Percentiles rank a stretch among this genome's conserved stretches.
These are phyloP conservation scores for Pomacea maculata DNA, from an alignment of 1,140 invertebrate species.

Conservation along the genomic window DNA sequence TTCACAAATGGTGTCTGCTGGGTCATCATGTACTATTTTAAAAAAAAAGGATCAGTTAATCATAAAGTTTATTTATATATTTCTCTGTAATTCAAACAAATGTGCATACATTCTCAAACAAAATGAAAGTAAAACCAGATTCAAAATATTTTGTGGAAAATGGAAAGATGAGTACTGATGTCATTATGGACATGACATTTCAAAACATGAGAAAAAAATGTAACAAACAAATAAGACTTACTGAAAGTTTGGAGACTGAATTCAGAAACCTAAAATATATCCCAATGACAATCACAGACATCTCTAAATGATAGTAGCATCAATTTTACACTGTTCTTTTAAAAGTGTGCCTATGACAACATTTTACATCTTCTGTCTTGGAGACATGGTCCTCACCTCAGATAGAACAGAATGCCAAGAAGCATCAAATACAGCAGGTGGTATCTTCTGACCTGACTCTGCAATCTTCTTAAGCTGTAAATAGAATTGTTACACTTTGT, in stretches of 20 bases:
- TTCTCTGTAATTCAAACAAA: too few species aligned
- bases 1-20: conserved; percentile 69
- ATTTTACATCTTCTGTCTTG: too few species aligned
- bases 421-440: conserved; percentile 63
- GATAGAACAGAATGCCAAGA: conserved; percentile 85
- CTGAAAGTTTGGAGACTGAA: not conserved
- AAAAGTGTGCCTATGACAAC: too few species aligned
- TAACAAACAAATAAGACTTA: not conserved
- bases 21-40: conserved; percentile 88
- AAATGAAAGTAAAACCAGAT: too few species aligned
- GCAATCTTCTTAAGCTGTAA: conserved; percentile 73
- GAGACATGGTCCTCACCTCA: conserved; percentile 68
- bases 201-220: not conserved
- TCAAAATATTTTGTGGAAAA: too few species aligned
- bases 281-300: too few species aligned
- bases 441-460: conserved; percentile 52
- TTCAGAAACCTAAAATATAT: too few species aligned
- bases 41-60: not conserved
- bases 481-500: not conserved
- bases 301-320: too few species aligned
- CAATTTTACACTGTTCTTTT: too few species aligned
- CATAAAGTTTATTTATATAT: not conserved
- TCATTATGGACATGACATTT: not conserved
- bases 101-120: too few species aligned
- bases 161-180: too few species aligned